Evolutionary conservation across 1,140 invertebrate genomes (phyloP), one percentile per base, ranked within the genome.

Genomic region (Anastrepha obliqua): DNA sequence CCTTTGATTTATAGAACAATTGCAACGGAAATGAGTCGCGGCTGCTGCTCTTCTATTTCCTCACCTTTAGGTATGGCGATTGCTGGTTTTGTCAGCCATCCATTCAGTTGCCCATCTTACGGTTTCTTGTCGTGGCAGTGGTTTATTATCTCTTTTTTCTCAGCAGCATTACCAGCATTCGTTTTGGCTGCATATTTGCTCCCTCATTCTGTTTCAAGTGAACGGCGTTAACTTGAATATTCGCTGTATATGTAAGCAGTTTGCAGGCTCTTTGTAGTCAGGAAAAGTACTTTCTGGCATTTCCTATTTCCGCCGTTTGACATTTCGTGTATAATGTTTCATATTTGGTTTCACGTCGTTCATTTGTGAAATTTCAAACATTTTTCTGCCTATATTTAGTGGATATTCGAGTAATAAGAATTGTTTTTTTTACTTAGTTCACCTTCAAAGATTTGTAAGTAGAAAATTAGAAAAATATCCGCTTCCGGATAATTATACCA

Each of bases 1-100:
- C 39, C 17, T 8, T 17, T 74, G 29, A 44, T 74, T 67, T 74
- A 11, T 47, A 74, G 67, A 74, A 74, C 67, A 47, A 74, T 74
- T 74, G 67, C 67, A 74, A 74, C 67, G 67, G 67, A 74, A 74
- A 74, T 74, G 67, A 74, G 44, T 74, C 67, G 67, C 67, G 13
- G 42, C 44, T 47, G 67, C 42, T 29, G 11, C 13, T 62, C 8
- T 8, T n/a, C 17, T 62, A 9, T 47, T 47, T 44, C 39, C 29
- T 74, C 17, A 39, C 67, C 7, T 47, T 47, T 29, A 3, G 20
- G 13, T 65, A 5, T 20, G 39, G 15, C 44, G 44, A 3, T 44
- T 47, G 42, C 60, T 62, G 11, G 9, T 62, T 17, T 44, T 44
- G 44, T 17, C 67, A 74, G 67, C 39, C 44, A 42, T 74, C 67